Conservation (phyloP, 1,140 invertebrate species). For the Cardiocondyla obscurior region DNA sequence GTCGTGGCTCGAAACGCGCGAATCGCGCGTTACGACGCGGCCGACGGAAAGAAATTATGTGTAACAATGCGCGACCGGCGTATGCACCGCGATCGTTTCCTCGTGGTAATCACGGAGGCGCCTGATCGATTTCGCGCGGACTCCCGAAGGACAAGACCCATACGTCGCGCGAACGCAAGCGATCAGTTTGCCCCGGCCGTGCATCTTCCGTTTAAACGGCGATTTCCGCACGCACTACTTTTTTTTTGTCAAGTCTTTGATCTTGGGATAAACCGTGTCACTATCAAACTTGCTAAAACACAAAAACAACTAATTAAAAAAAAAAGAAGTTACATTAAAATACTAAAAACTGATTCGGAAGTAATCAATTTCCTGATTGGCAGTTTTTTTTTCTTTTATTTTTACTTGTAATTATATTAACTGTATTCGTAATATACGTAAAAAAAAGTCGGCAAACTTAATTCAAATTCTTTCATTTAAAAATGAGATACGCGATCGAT, state of each 20-base stretch:
- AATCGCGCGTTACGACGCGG: constrained; percentile 60
- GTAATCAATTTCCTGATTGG: background rate
- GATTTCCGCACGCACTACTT: background rate
- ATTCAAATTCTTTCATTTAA: background rate
- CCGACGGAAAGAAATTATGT: constrained; percentile 66
- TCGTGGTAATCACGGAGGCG: constrained; percentile 28
- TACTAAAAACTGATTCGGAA: background rate
- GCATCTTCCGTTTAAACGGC: background rate
- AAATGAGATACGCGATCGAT: background rate
- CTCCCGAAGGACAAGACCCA: background rate
- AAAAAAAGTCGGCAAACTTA: background rate
- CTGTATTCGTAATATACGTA: background rate
- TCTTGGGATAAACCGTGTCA: background rate
- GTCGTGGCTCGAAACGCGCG: constrained; percentile 59
- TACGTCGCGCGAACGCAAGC: background rate
- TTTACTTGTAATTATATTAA: background rate
- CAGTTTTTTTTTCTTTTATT: background rate
- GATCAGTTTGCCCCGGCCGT: background rate
- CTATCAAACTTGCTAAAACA: background rate
- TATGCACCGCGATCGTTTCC: constrained; percentile 60
- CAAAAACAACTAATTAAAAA: background rate
- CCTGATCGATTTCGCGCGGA: background rate
- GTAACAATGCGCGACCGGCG: constrained; percentile 64
- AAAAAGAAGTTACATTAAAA: background rate
- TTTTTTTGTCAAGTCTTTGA: background rate